Base-by-base conservation (phyloP, 2,797 vertebrate genomes). In the Philypnodon macrostomus region DNA sequence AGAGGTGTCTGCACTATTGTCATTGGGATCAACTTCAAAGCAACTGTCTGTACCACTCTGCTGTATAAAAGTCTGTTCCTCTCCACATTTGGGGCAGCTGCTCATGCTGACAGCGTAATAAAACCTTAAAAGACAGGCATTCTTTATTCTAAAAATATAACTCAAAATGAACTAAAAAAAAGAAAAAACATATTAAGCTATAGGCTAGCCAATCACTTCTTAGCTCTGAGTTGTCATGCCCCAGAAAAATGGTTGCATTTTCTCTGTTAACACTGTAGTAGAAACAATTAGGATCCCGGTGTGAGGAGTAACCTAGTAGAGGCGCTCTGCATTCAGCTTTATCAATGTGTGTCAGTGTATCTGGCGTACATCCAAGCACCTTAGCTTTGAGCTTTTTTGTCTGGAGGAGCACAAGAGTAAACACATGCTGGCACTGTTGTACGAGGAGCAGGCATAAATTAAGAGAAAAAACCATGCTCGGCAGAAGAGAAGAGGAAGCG, bases 281-380 rank as follows among this genome's bases (percentile, higher is more conserved):
- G 15, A 15, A 18, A 2, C 0, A 3, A 40, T 46, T 47, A 5
- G 30, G 16, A 23, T 13, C 34, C 35, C 45, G 48, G 29, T 47
- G 12, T 51, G n/a, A 40, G 15, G 9, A 44, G 7, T 68, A 40
- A 21, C 31, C 14, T 46, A 29, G 49, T 39, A 39, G 36, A 6
- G 15, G 8, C 35, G 42, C 59, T 61, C 55, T 30, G 24, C 49
- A 60, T 71, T 67, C 58, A 3, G 2, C 3, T 37, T 60, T 67
- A 81, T 84, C 67, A 72, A 67, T 77, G 55, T 57, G 53, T 77
- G 64, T 73, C 77, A 70, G 53, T 58, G 33, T 3, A 11, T 33
- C 57, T 79, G 64, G 68, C 60, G 68, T 47, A 61, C 27, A 58
- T 57, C 59, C 41, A 58, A 63, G 14, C 39, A 44, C 46, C 40